phyloP scores from a whole-genome alignment of 2,888 invertebrate genomes.

The Muschampia plurimacula region DNA sequence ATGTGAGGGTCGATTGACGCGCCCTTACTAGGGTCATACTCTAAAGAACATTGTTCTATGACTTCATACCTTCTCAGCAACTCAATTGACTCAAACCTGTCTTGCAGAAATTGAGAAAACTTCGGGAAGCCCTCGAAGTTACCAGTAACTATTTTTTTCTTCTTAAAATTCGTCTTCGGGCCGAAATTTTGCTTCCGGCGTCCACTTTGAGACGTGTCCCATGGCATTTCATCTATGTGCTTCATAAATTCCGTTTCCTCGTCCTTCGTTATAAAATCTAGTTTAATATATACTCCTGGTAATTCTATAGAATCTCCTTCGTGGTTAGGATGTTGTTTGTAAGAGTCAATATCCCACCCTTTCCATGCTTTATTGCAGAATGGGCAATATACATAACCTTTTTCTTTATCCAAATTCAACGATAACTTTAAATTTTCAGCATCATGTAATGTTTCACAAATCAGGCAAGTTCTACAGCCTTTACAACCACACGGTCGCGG shows the following conservation, averaged over 20 bases:
- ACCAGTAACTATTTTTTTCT: constrained; percentile 91
- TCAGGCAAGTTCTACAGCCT: constrained; percentile 94
- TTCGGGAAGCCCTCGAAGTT: constrained; percentile 95
- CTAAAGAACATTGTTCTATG: constrained; percentile 98
- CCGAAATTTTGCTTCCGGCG: constrained; percentile 99
- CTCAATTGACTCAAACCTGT: constrained; percentile 87
- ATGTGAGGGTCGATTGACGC: constrained; percentile 99
- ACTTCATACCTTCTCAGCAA: constrained; percentile 90
- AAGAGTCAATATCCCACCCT: constrained; percentile 88
- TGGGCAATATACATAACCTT: constrained; percentile 91
- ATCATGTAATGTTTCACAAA: constrained; percentile 90
- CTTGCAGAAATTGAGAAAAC: constrained; percentile 92
- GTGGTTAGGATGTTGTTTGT: constrained; percentile 89
- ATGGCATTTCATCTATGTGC: constrained; percentile 91
- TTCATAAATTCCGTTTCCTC: constrained; percentile 89
- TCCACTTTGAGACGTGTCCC: constrained; percentile 98
- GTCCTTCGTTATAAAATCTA: constrained; percentile 89
- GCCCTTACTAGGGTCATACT: constrained; percentile 94
- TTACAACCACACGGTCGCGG: constrained; percentile 96
- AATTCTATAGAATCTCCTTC: constrained; percentile 85
- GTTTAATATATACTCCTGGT: constrained; percentile 89
- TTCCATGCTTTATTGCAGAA: constrained; percentile 90
- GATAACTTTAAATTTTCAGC: constrained; percentile 68
- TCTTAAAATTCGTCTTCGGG: constrained; percentile 99
- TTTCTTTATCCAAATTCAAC: constrained; percentile 76